Evolutionary conservation across 64 coral and sea anemone genomes (phyloP).

Genomic region (Pachyseris speciosa): DNA sequence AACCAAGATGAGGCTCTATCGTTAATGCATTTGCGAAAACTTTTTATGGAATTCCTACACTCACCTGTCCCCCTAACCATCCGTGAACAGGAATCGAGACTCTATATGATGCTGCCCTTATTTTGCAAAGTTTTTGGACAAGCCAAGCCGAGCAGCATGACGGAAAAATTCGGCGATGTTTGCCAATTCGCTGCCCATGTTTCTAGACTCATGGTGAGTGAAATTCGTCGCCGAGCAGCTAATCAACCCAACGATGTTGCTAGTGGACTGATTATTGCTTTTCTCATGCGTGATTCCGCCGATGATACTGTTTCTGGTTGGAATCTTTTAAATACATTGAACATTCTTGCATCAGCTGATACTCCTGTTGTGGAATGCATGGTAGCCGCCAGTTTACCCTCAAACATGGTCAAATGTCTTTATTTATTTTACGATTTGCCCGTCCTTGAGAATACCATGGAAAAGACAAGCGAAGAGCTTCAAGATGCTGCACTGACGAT

Average conservation of each 20-base stretch:
- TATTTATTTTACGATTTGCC: constrained; percentile 98
- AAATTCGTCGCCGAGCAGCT: constrained; percentile 82
- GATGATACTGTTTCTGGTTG: constrained; percentile 89
- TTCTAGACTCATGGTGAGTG: constrained; percentile 94
- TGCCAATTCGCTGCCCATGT: constrained; percentile 96
- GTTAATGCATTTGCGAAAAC: constrained; percentile 92
- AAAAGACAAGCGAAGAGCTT: constrained; percentile 49
- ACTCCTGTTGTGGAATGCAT: constrained; percentile 97
- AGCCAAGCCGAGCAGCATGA: constrained; percentile 79
- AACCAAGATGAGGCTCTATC: constrained; percentile 90
- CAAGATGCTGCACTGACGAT: constrained; percentile 62
- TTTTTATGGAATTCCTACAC: constrained; percentile 98
- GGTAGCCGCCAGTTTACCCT: constrained; percentile 94
- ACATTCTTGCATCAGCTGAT: constrained; percentile 90
- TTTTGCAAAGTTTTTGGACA: constrained; percentile 96
- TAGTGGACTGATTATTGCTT: constrained; percentile 88
- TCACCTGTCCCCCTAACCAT: constrained; percentile 92
- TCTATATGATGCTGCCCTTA: constrained; percentile 93
- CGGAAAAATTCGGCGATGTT: constrained; percentile 94
- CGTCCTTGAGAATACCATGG: background rate
- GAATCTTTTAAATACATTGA: constrained; percentile 81
- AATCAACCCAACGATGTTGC: constrained; percentile 85
- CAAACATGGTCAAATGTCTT: constrained; percentile 95
- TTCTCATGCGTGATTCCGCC: constrained; percentile 74
- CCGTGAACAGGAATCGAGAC: constrained; percentile 91